Evolutionary conservation across 2,113 vertebrate genomes (phyloP).

Genomic region (Lasiurus borealis): DNA sequence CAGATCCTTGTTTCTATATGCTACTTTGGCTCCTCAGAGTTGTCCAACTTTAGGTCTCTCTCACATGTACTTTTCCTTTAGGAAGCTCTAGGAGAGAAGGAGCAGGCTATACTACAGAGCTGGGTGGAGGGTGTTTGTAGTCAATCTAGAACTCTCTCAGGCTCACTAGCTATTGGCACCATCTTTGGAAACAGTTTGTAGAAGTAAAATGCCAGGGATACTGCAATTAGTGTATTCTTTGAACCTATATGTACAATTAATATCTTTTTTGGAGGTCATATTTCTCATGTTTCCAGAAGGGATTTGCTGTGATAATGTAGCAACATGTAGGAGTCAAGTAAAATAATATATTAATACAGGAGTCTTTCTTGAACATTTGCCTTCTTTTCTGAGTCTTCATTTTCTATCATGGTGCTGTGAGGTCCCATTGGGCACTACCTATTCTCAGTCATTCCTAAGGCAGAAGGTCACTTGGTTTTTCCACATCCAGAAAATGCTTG

Average conservation of each 20-base stretch:
- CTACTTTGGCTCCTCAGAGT: neutral
- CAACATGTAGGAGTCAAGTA: constrained; percentile 64
- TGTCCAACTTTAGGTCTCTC: neutral
- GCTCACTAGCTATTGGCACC: constrained; percentile 56
- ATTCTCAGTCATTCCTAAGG: constrained; percentile 28
- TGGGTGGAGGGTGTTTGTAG: constrained; percentile 13
- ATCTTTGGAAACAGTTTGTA: constrained; percentile 53
- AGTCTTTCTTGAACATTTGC: constrained; percentile 63
- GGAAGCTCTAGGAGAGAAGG: neutral
- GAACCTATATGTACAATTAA: constrained; percentile 69
- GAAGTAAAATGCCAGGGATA: constrained; percentile 26
- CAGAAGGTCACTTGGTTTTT: constrained; percentile 48
- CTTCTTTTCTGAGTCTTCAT: constrained; percentile 52
- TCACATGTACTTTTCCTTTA: neutral
- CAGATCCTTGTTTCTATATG: neutral
- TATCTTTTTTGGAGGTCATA: constrained; percentile 63
- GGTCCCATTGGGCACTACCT: neutral
- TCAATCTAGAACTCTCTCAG: neutral
- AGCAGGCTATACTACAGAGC: constrained; percentile 10
- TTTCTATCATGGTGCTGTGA: constrained; percentile 11
- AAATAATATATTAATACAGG: constrained; percentile 57
- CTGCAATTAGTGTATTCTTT: constrained; percentile 63
- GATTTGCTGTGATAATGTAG: constrained; percentile 64
- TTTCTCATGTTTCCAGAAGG: constrained; percentile 74
- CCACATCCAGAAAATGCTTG: neutral